Conservation (phyloP, 2,113 vertebrate species). For the Poecilia latipinna region DNA sequence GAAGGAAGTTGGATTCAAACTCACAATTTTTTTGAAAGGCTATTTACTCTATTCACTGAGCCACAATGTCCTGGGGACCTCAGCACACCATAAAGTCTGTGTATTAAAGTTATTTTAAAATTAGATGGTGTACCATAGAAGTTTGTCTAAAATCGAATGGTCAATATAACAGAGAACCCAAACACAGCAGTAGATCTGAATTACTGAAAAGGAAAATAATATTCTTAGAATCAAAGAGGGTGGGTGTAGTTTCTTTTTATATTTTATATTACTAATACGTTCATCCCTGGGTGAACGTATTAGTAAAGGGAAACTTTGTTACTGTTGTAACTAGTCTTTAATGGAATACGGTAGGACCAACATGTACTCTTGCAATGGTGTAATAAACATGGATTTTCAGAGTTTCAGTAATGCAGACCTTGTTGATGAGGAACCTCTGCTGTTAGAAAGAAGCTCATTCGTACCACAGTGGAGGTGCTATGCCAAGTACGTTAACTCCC, state of each 20-base stretch:
- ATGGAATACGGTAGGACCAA: not conserved
- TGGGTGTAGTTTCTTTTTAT: not conserved
- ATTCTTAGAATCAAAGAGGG: not conserved
- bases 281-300: not conserved
- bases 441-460: slow-evolving; percentile 55
- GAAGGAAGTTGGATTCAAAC: no score
- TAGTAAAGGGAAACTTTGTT: not conserved
- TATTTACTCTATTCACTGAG: no score
- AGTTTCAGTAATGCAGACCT: slow-evolving; percentile 83
- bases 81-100: no score
- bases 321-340: not conserved
- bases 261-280: not conserved
- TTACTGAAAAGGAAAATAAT: not conserved
- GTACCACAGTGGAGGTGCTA: slow-evolving; percentile 92
- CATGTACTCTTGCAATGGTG: not conserved
- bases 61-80: no score
- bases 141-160: no score
- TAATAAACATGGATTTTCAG: slow-evolving; percentile 66
- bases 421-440: slow-evolving; percentile 78
- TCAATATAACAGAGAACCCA: not conserved
- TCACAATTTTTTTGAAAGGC: no score
- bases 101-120: no score
- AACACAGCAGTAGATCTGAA: not conserved
- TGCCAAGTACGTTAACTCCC: slow-evolving; percentile 86
- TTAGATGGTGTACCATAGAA: no score